Evolutionary conservation across 2,888 invertebrate genomes (phyloP).

Genomic region (Bhutanitis thaidina): DNA sequence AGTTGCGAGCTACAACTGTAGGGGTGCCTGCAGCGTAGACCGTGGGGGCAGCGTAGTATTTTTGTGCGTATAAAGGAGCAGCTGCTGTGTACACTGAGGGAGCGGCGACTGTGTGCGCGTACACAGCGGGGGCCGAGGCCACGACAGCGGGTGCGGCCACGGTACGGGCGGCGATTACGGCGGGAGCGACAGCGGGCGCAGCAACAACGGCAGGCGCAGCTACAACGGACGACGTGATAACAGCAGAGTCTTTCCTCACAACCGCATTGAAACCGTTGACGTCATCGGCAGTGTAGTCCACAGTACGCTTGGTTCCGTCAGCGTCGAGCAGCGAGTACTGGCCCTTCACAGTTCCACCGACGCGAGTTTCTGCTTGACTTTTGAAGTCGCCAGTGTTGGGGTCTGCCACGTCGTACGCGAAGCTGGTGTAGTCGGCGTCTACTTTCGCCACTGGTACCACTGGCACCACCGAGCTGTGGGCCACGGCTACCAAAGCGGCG

Average conservation of each 20-base stretch:
- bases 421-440: conserved; percentile 73
- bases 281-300: conserved; percentile 79
- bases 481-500: conserved; percentile 54
- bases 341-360: conserved; percentile 74
- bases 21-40: conserved; percentile 31
- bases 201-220: conserved; percentile 42
- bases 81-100: conserved; percentile 22
- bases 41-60: conserved; percentile 20
- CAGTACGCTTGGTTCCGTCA: conserved; percentile 77
- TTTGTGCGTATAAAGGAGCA: conserved; percentile 14
- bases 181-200: conserved; percentile 26
- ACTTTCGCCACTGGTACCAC: conserved; percentile 73
- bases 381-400: conserved; percentile 79
- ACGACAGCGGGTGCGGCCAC: conserved; percentile 25
- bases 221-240: conserved; percentile 51
- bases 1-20: conserved; percentile 27
- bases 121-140: conserved; percentile 26
- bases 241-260: conserved; percentile 73
- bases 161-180: too few relatives aligned
- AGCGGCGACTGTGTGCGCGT: conserved; percentile 32
- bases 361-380: conserved; percentile 76
- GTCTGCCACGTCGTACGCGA: conserved; percentile 79
- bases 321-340: conserved; percentile 78
- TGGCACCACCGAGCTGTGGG: conserved; percentile 64
- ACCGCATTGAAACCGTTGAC: conserved; percentile 80